phyloP scores from a whole-genome alignment of 2,888 invertebrate species.

The Thymelicus acteon region DNA sequence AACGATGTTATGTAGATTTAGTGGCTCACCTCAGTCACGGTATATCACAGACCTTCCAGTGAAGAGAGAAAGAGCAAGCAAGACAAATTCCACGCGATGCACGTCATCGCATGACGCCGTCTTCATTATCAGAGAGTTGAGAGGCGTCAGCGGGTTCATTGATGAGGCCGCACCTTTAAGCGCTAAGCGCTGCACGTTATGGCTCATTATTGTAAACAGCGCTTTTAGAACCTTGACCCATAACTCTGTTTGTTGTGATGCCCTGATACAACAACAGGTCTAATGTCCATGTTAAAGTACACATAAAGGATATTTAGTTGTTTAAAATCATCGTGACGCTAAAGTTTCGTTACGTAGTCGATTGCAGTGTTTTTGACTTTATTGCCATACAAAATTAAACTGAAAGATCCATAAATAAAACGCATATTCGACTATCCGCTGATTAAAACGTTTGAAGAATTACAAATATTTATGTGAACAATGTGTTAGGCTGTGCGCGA shows the following conservation, averaged over 20 bases:
- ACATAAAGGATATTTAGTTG: too few relatives aligned
- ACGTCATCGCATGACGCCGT: conserved; percentile 71
- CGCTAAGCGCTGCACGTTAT: conserved; percentile 54
- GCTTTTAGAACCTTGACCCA: conserved; percentile 27
- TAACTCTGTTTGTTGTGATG: neutral
- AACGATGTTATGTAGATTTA: conserved; percentile 11
- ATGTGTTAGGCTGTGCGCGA: conserved; percentile 70
- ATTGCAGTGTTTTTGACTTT: neutral
- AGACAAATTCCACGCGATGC: conserved; percentile 64
- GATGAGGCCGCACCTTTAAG: conserved; percentile 52
- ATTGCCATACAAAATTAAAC: neutral
- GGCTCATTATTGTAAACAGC: neutral
- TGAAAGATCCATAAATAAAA: conserved; percentile 12
- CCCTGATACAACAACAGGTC: neutral
- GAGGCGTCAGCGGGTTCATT: conserved; percentile 65
- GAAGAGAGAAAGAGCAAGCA: conserved; percentile 41
- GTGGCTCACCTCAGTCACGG: conserved; percentile 4
- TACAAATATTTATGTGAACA: conserved; percentile 74
- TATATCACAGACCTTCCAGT: conserved; percentile 12
- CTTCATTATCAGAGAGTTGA: conserved; percentile 59
- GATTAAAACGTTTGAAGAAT: conserved; percentile 47
- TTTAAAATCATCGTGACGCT: neutral
- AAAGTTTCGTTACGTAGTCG: too few relatives aligned
- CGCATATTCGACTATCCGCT: conserved; percentile 5
- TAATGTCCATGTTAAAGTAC: neutral